phyloP scores from a whole-genome alignment of 1,140 invertebrate genomes.

The Caenorhabditis inopinata region DNA sequence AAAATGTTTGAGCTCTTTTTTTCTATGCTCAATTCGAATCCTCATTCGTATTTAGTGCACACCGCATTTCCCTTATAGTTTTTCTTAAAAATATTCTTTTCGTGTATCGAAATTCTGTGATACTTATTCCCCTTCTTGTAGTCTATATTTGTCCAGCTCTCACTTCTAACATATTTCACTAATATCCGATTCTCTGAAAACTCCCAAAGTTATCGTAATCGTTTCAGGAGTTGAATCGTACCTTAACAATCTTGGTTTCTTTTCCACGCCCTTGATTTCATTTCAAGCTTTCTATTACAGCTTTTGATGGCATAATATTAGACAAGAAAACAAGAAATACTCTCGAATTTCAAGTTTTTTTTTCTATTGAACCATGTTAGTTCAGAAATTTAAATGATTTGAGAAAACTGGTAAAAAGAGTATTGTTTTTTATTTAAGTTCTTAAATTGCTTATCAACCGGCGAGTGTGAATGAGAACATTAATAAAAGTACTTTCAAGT shows the following conservation, averaged over 20 bases:
- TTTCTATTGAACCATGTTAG: no score
- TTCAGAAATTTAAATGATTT: no score
- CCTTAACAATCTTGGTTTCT: no score
- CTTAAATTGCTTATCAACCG: no score
- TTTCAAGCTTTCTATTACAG: neutral
- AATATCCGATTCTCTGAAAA: neutral
- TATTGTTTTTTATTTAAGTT: no score
- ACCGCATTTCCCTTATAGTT: neutral
- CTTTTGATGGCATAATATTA: no score
- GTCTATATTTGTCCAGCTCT: neutral
- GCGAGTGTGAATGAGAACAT: no score
- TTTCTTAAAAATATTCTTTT: neutral
- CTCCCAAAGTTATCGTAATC: neutral
- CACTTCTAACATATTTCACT: conserved; percentile 21
- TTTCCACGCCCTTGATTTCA: neutral
- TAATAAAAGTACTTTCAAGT: no score
- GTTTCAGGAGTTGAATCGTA: neutral
- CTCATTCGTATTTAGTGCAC: neutral
- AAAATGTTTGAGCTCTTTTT: no score
- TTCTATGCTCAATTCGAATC: neutral
- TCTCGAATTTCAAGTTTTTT: no score
- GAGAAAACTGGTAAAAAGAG: no score
- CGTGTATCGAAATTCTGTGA: neutral
- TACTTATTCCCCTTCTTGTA: neutral
- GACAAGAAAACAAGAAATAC: no score